Conservation (phyloP, 2,113 vertebrate genomes). For the Gnathonemus longibarbis region DNA sequence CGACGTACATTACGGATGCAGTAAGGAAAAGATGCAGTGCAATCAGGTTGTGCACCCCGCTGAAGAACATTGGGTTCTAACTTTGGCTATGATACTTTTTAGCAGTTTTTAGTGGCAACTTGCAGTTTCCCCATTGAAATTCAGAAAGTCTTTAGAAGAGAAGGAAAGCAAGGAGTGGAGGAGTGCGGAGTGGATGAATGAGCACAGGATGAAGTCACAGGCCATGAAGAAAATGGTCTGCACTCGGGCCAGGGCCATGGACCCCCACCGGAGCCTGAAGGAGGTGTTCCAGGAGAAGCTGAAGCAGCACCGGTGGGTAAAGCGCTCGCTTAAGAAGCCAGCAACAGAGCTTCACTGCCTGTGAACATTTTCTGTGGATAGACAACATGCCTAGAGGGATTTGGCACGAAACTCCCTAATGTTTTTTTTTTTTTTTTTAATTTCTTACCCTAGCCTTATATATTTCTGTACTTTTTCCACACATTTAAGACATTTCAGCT, state of each 20-base stretch:
- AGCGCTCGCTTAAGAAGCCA: not conserved
- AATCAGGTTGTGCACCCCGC: constrained; percentile 61
- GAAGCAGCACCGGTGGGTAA: constrained; percentile 71
- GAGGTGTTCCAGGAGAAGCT: constrained; percentile 70
- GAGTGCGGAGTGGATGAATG: constrained; percentile 67
- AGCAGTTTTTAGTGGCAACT: not conserved
- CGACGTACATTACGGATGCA: constrained; percentile 80
- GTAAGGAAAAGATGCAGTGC: constrained; percentile 71
- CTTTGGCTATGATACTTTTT: not conserved
- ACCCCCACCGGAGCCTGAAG: constrained; percentile 78
- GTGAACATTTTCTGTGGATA: not conserved
- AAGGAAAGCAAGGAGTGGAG: constrained; percentile 63
- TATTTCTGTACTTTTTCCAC: not conserved
- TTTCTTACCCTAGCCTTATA: not conserved
- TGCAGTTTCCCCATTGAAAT: constrained; percentile 13
- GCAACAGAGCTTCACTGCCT: not conserved
- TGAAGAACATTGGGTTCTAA: not conserved
- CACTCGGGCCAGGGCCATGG: constrained; percentile 76
- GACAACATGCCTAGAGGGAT: not conserved
- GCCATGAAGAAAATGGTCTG: constrained; percentile 67
- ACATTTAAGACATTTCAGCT: not conserved
- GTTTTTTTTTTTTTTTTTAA: not conserved
- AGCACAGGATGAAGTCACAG: constrained; percentile 67
- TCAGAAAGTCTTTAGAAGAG: constrained; percentile 70
- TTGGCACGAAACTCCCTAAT: not conserved